Percentiles rank a stretch among this genome's conserved stretches.
phyloP scores from a whole-genome alignment of 2,888 invertebrate species.

The Hololepta plana region DNA sequence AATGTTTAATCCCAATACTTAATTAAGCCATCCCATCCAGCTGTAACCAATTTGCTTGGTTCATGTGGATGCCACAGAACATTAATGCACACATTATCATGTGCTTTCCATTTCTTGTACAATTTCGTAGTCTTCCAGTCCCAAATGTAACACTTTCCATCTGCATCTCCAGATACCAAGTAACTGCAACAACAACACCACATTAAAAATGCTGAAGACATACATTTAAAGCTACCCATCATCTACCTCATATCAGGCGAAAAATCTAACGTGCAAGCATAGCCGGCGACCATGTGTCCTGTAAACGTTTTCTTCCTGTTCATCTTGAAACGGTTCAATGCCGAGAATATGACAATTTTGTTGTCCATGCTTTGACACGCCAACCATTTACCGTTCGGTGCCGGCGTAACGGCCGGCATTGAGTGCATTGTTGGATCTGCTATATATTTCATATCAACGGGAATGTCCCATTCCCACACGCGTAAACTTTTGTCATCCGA shows the following conservation, averaged over 20 bases:
- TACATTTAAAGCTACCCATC: slow-evolving; percentile 4
- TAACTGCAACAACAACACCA: slow-evolving; percentile 49
- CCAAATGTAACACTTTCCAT: slow-evolving; percentile 98
- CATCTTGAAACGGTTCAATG: slow-evolving; percentile 92
- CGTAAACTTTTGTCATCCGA: slow-evolving; percentile 97
- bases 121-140: slow-evolving; percentile 99
- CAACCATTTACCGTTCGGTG: slow-evolving; percentile 97
- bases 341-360: slow-evolving; percentile 94
- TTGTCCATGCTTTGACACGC: slow-evolving; percentile 99
- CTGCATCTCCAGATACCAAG: slow-evolving; percentile 93
- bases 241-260: slow-evolving; percentile 96
- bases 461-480: slow-evolving; percentile 99
- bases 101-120: slow-evolving; percentile 98
- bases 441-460: slow-evolving; percentile 99
- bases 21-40: slow-evolving; percentile 97
- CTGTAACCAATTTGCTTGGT: slow-evolving; percentile 90
- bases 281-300: slow-evolving; percentile 99
- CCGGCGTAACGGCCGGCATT: slow-evolving; percentile 87
- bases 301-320: slow-evolving; percentile 95
- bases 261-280: slow-evolving; percentile 92
- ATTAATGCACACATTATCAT: slow-evolving; percentile 91
- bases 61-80: slow-evolving; percentile 98
- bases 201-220: neutral
- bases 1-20: slow-evolving; percentile 99
- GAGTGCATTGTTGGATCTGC: slow-evolving; percentile 99